Percentiles rank a stretch among this genome's conserved stretches.
Evolutionary conservation across 1,140 invertebrate species (phyloP).

Genomic region (Fragariocoptes setiger): DNA sequence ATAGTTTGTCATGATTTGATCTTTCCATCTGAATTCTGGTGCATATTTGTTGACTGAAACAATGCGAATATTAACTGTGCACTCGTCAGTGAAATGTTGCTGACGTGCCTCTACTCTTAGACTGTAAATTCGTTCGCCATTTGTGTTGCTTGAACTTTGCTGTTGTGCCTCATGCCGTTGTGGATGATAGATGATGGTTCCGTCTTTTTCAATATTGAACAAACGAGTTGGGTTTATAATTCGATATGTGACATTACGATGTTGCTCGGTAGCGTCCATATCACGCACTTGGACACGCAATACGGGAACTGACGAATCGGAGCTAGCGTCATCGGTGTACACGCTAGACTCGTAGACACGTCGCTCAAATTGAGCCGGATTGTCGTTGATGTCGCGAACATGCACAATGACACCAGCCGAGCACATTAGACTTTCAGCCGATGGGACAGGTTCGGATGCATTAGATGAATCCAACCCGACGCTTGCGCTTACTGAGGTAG

Average conservation of each 20-base stretch:
- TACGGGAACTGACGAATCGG: too few species aligned
- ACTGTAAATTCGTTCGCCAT: too few species aligned
- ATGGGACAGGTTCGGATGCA: too few species aligned
- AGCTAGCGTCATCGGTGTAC: conserved; percentile 38
- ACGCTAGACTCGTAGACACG: conserved; percentile 40
- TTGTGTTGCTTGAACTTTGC: too few species aligned
- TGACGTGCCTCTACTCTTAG: too few species aligned
- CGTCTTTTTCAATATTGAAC: conserved; percentile 71
- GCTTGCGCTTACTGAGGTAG: neutral
- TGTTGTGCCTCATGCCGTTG: too few species aligned
- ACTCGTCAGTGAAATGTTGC: neutral
- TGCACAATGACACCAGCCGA: conserved; percentile 49
- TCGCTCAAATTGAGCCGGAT: conserved; percentile 47
- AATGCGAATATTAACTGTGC: neutral
- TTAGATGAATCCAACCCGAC: neutral
- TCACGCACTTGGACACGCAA: too few species aligned
- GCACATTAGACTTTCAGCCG: too few species aligned
- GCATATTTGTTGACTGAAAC: neutral
- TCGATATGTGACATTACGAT: conserved; percentile 45
- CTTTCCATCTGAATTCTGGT: neutral
- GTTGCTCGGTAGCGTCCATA: too few species aligned
- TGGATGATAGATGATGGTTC: too few species aligned
- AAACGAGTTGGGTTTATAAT: conserved; percentile 60
- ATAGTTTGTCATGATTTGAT: too few species aligned
- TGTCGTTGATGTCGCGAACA: conserved; percentile 59